Evolutionary conservation across 1,140 invertebrate species (phyloP).

Genomic region (Bombus consobrinus): DNA sequence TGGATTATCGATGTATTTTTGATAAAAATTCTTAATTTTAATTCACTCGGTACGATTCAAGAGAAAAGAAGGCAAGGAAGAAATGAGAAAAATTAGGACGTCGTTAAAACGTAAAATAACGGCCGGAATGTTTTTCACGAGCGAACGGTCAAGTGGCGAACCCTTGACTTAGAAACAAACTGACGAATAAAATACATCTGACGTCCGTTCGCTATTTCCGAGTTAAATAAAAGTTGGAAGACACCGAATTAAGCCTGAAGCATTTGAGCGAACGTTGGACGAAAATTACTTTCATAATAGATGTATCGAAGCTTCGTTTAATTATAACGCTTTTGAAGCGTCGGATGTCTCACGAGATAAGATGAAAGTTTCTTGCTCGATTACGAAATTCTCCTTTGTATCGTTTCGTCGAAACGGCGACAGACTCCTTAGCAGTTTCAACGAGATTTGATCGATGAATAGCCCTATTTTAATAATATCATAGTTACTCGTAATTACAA

Average conservation of each 20-base stretch:
- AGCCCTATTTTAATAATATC: background rate
- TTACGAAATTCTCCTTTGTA: constrained; percentile 22
- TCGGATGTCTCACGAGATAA: background rate
- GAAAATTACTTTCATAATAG: constrained; percentile 28
- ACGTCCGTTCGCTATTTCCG: constrained; percentile 10
- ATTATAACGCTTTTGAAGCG: constrained; percentile 14
- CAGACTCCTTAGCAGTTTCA: background rate
- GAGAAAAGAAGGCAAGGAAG: background rate
- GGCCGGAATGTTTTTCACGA: background rate
- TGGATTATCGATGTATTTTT: too few relatives aligned
- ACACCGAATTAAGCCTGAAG: background rate
- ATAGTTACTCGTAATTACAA: background rate
- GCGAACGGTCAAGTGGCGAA: background rate
- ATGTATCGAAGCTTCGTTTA: constrained; percentile 18
- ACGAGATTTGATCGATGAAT: background rate
- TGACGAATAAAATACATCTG: background rate
- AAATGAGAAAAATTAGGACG: background rate
- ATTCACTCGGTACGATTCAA: background rate
- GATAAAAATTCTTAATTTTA: background rate
- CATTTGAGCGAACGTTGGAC: background rate
- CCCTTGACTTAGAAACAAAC: constrained; percentile 22
- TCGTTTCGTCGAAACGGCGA: background rate
- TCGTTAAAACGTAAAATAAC: background rate
- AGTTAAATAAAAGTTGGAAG: constrained; percentile 29
- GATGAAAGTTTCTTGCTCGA: constrained; percentile 1